Evolutionary conservation across 2,888 invertebrate genomes (phyloP).

Genomic region (Pocota personata): DNA sequence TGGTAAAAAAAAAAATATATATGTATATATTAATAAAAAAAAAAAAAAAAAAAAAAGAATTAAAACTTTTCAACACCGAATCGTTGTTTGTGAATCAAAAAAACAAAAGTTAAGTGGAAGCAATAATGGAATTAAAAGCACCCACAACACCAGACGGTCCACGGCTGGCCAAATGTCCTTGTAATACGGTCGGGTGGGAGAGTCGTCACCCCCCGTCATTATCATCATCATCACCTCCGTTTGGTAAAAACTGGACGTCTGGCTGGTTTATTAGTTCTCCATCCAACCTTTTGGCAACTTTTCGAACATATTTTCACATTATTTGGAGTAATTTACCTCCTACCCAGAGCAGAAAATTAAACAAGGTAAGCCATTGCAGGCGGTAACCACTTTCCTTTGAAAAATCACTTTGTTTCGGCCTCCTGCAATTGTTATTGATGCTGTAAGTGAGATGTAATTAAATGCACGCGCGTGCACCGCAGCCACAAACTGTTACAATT

Average conservation of each 20-base stretch:
- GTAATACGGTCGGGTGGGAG: neutral
- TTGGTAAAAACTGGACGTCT: slow-evolving; percentile 34
- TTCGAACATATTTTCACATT: slow-evolving; percentile 37
- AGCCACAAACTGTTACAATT: slow-evolving; percentile 35
- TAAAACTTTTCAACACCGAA: slow-evolving; percentile 39
- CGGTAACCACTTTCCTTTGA: neutral
- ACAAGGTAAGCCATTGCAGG: neutral
- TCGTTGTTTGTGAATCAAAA: slow-evolving; percentile 32
- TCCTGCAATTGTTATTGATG: slow-evolving; percentile 42
- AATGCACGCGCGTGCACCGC: slow-evolving; percentile 53
- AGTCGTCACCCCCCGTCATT: neutral
- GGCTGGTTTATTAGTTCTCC: slow-evolving; percentile 51
- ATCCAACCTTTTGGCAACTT: neutral
- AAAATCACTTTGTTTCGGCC: slow-evolving; percentile 18
- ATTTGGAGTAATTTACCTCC: slow-evolving; percentile 46
- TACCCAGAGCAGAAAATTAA: neutral
- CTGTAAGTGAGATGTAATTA: slow-evolving; percentile 67
- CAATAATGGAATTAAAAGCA: slow-evolving; percentile 64
- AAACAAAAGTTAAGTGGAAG: slow-evolving; percentile 50
- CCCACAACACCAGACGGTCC: slow-evolving; percentile 13
- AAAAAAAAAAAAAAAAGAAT: slow-evolving; percentile 15
- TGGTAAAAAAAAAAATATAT: slow-evolving; percentile 4
- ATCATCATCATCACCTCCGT: slow-evolving; percentile 42
- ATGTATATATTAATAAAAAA: no score
- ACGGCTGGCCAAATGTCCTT: neutral